A percentile compares a stretch with the other conserved stretches of the same genome.
phyloP scores from a whole-genome alignment of 2,797 vertebrate genomes.

The Hipposideros larvatus region DNA sequence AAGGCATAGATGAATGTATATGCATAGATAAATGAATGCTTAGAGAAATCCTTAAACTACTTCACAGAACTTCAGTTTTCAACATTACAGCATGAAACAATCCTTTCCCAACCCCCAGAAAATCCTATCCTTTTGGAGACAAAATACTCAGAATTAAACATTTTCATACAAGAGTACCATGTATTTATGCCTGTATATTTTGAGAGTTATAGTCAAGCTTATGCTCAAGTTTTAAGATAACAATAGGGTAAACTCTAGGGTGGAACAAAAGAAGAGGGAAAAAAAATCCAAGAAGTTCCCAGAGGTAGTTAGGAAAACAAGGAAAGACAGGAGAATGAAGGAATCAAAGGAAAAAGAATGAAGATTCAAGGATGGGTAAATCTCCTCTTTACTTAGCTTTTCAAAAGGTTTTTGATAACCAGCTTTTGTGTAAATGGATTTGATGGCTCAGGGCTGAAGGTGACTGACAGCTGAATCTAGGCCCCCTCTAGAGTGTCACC shows the following conservation, averaged over 20 bases:
- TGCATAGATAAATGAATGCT: not conserved
- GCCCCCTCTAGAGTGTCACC: constrained; percentile 67
- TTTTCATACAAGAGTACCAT: not conserved
- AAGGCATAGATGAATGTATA: not conserved
- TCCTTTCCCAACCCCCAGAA: not conserved
- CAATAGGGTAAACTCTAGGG: not conserved
- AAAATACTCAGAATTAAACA: constrained; percentile 58
- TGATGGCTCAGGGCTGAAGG: constrained; percentile 75
- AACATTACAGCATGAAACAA: not conserved
- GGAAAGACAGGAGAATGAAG: constrained; percentile 57
- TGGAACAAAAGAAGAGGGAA: constrained; percentile 29
- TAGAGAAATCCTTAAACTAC: constrained; percentile 27
- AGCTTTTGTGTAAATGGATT: constrained; percentile 81
- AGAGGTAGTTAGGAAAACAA: constrained; percentile 44
- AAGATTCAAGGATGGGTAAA: constrained; percentile 78
- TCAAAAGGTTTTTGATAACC: constrained; percentile 80
- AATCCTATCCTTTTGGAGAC: not conserved
- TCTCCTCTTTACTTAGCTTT: constrained; percentile 75
- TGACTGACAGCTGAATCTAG: constrained; percentile 83
- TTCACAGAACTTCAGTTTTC: not conserved
- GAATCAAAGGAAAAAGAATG: constrained; percentile 51
- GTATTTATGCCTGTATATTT: constrained; percentile 15
- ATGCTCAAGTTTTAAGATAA: constrained; percentile 50
- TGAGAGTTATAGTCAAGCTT: constrained; percentile 46
- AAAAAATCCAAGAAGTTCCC: constrained; percentile 48